Evolutionary conservation across 2,113 vertebrate genomes (phyloP), one percentile per base, ranked within the genome.

Genomic region (Peromyscus maniculatus): DNA sequence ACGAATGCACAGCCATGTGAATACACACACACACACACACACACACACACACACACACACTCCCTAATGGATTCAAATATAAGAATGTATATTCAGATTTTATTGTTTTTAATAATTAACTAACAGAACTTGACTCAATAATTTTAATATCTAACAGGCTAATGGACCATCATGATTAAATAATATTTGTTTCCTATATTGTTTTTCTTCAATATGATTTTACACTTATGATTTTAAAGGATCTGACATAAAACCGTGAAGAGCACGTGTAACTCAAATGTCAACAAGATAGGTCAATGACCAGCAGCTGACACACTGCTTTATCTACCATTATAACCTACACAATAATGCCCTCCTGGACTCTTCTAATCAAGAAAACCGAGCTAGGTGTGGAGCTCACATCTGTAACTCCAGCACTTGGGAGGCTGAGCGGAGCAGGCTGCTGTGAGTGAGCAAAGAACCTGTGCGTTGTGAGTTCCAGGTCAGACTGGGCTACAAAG

Each of bases 111-210:
- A 72, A 84, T 94, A 87, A 94, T 69, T 2, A 93, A 79, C 62
- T 96, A 96, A 90, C 26, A 24, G 21, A 87, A 95, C 74, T 89
- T 97, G 91, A 89, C 36, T 84, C 33, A 46, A 87, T 3, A 55
- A 84, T 91, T 97, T 93, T 91, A 96, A 17, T 55, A 89, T 43
- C 36, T 74, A 74, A 43, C 33, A 43, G 55, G 71, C 26, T 55
- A 94, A 84, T 31, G 17, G 33, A 82, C 49, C 36, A 10, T 84
- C 64, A 19, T 72, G 39, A 21, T 78, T 49, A 33, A 91, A 67
- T 1, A 92, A 62, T 86, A 93, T 95, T 88, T 97, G 67, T 31
- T 93, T 82, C 75, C 79, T 87, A 28, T 71, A 79, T 33, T 55
- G 77, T 94, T 91, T 96, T 89, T 46, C 67, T 92, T 74, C 33